Base-by-base conservation (phyloP, 2,797 vertebrate genomes). In the Nannoperca australis region DNA sequence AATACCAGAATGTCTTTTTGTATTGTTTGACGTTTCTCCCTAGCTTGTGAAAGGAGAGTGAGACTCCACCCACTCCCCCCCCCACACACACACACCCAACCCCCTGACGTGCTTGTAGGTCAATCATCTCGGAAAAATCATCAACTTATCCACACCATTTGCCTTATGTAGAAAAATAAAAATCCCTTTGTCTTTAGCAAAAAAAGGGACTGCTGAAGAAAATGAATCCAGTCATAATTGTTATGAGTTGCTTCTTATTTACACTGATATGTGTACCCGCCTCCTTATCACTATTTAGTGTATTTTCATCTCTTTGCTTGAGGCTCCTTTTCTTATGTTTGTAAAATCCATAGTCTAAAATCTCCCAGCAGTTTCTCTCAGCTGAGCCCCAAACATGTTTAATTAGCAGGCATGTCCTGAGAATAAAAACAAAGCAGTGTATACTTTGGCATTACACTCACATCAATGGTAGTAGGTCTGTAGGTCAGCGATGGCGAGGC, bases 51-150 rank as follows among this genome's bases (percentile, higher is more conserved):
- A 55, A 81, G 68, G 78, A 84, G 73, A 82, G 74, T 68, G 65
- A 84, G 88, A 89, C 93, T 93, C 91, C 93, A 91, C 44, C 56
- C 62, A 10, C 20, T 3, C 55, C 17, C 55, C 51, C 51, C 70
- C 36, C 42, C 24, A 27, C 24, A 27, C 24, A 27, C 24, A 27
- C 24, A 27, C 24, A 27, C 36, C 36, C 59, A 44, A 17, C 73
- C 73, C 84, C 77, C 80, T 76, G 61, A 86, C 67, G 58, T 66
- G 89, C 88, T 93, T 95, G 89, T 94, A 92, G 93, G 94, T 95
- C 94, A 95, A 87, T 93, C 92, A 93, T 94, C 91, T 90, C 58
- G 62, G 88, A 87, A 91, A 65, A 94, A 92, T 82, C 79, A 90
- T 81, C 91, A 89, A 88, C 88, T 88, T 88, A 86, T 89, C 86